Conservation (phyloP, 2,888 invertebrate species). For the Hipparchia sbordonii region DNA sequence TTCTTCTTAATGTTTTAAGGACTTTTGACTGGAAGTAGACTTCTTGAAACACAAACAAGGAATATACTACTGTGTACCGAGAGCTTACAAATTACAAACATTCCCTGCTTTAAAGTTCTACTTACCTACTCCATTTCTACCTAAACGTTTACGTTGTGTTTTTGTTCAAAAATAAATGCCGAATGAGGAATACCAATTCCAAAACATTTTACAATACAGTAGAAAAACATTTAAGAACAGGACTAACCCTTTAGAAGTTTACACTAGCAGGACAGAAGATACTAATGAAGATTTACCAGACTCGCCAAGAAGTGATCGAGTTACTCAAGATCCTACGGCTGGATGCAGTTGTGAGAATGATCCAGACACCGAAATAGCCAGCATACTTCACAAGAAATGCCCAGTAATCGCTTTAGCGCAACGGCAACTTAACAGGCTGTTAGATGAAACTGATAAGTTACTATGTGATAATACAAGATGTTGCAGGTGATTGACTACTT, state of each 20-base stretch:
- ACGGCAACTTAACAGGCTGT: constrained; percentile 64
- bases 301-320: constrained; percentile 53
- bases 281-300: constrained; percentile 48
- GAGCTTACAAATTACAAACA: too few relatives aligned
- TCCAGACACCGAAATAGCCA: constrained; percentile 63
- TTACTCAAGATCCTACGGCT: constrained; percentile 36
- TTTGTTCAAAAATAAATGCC: constrained; percentile 49
- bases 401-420: constrained; percentile 71
- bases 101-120: background rate
- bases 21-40: background rate
- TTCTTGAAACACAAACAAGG: too few relatives aligned
- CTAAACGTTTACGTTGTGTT: background rate
- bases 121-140: background rate
- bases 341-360: constrained; percentile 65
- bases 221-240: constrained; percentile 67
- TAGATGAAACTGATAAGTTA: constrained; percentile 68
- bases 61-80: too few relatives aligned
- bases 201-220: constrained; percentile 66
- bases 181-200: constrained; percentile 65
- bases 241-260: constrained; percentile 50
- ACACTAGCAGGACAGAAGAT: constrained; percentile 49
- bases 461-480: constrained; percentile 60
- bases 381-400: constrained; percentile 72
- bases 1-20: background rate
- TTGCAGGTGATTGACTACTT: constrained; percentile 55